phyloP scores from a whole-genome alignment of 2,797 vertebrate genomes.

The Oceanodroma leucorhoa region DNA sequence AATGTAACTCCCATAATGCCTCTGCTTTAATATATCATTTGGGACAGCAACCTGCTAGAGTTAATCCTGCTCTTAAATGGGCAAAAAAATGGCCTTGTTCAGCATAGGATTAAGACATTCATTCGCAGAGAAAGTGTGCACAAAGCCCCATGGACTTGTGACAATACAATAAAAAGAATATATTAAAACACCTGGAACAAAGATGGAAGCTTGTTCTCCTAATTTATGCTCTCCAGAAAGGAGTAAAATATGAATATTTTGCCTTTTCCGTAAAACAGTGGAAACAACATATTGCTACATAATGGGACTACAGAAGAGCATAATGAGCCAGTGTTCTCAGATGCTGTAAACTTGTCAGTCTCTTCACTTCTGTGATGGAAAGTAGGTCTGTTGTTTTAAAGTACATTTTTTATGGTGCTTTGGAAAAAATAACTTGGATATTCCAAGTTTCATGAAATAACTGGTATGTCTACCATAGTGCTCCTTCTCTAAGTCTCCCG shows the following conservation, averaged over 20 bases:
- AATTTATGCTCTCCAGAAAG: background rate
- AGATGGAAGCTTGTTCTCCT: background rate
- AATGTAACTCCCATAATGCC: background rate
- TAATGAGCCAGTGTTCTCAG: background rate
- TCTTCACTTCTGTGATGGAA: background rate
- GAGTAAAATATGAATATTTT: background rate
- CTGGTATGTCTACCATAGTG: background rate
- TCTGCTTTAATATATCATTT: background rate
- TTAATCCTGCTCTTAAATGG: background rate
- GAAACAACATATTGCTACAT: background rate
- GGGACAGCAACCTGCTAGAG: background rate
- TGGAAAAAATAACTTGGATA: background rate
- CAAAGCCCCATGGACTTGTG: background rate
- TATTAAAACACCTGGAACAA: background rate
- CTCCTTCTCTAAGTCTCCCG: background rate
- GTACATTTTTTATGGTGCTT: background rate
- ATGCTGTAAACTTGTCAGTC: background rate
- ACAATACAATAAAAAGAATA: background rate
- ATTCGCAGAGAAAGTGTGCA: background rate
- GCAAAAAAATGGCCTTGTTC: background rate
- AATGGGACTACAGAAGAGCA: background rate
- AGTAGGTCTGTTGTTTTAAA: background rate
- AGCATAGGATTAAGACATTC: background rate
- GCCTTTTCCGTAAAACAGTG: background rate
- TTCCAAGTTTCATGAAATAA: background rate